phyloP scores from a whole-genome alignment of 2,888 invertebrate species.

The Geophilus truncorum region DNA sequence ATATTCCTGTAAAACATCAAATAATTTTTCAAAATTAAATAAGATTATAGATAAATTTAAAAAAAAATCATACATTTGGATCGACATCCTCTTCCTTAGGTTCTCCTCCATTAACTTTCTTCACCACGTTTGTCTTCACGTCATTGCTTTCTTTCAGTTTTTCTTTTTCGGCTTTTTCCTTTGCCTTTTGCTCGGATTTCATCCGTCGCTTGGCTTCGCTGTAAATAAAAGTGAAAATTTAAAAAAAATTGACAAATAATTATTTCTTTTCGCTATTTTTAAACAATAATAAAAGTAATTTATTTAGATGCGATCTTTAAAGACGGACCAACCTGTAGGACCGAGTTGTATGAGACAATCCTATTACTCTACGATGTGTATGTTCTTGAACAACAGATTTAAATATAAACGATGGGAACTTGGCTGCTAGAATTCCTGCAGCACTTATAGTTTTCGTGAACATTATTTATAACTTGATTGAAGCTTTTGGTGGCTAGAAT shows the following conservation, averaged over 20 bases:
- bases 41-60: neutral
- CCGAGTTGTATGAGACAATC: neutral
- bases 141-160: slow-evolving; percentile 38
- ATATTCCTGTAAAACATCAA: slow-evolving; percentile 59
- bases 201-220: slow-evolving; percentile 89
- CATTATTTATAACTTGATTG: neutral
- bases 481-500: neutral
- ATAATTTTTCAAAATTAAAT: neutral
- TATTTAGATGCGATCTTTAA: neutral
- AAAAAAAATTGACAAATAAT: neutral
- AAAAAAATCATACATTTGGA: slow-evolving; percentile 63
- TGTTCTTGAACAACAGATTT: neutral
- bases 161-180: slow-evolving; percentile 78
- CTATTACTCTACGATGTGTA: neutral
- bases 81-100: slow-evolving; percentile 66
- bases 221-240: slow-evolving; percentile 43
- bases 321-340: neutral
- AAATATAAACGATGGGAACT: neutral
- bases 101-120: slow-evolving; percentile 50
- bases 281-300: neutral
- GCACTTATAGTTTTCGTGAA: neutral
- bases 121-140: slow-evolving; percentile 4
- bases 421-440: neutral
- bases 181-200: slow-evolving; percentile 88
- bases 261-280: neutral